Evolutionary conservation across 2,888 invertebrate genomes (phyloP).

Genomic region (Epistrophe eligans): DNA sequence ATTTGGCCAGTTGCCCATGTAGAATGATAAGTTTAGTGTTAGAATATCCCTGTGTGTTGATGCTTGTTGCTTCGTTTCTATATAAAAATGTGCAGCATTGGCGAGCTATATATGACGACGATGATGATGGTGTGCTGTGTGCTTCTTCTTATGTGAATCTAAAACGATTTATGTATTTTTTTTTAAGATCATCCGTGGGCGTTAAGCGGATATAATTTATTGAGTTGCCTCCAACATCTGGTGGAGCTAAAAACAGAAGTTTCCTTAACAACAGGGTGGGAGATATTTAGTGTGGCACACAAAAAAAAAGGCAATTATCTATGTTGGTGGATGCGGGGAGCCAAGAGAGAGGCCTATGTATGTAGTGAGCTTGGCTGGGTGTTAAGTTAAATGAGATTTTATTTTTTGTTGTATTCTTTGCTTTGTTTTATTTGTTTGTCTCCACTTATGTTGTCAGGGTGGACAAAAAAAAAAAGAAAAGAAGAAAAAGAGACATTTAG

Average conservation of each 20-base stretch:
- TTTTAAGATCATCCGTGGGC: conserved; percentile 51
- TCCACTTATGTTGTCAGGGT: conserved; percentile 14
- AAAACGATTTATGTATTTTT: conserved; percentile 40
- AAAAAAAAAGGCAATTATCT: conserved; percentile 55
- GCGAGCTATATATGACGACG: not conserved
- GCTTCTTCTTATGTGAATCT: conserved; percentile 41
- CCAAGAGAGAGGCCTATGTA: not conserved
- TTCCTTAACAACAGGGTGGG: not conserved
- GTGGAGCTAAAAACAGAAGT: conserved; percentile 50
- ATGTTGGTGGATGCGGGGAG: not conserved
- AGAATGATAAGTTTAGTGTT: conserved; percentile 3
- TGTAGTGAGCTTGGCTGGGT: not conserved
- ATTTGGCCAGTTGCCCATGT: conserved; percentile 56
- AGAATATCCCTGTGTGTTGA: not conserved
- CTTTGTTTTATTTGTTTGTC: conserved; percentile 5
- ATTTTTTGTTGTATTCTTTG: conserved; percentile 16
- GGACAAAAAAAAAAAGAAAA: conserved; percentile 10
- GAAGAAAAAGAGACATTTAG: conserved; percentile 45
- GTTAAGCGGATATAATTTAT: conserved; percentile 74
- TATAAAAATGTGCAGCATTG: conserved; percentile 20
- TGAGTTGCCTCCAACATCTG: conserved; percentile 67
- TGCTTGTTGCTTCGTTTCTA: conserved; percentile 56
- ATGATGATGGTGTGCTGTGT: not conserved
- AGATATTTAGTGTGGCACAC: conserved; percentile 6
- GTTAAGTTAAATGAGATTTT: conserved; percentile 51